Evolutionary conservation across 2,888 invertebrate species (phyloP).

Genomic region (Drosophila kuntzei): DNA sequence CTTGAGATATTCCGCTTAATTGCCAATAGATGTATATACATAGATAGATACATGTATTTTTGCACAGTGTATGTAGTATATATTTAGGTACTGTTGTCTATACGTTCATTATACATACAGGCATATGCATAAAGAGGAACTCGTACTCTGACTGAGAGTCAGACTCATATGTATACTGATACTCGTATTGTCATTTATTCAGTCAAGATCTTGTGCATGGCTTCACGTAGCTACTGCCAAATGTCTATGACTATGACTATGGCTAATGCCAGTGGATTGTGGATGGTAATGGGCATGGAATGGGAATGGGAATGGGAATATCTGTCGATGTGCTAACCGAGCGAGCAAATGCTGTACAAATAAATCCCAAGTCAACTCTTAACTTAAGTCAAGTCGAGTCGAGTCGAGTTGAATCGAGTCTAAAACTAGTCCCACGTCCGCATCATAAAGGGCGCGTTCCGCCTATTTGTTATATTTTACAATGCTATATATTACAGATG

Average conservation of each 20-base stretch:
- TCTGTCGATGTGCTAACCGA: constrained; percentile 40
- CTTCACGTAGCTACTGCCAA: constrained; percentile 62
- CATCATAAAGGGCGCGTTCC: constrained; percentile 51
- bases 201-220: constrained; percentile 66
- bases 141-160: constrained; percentile 17
- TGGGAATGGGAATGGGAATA: constrained; percentile 43
- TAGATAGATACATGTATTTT: constrained; percentile 22
- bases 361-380: constrained; percentile 30
- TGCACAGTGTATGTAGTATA: constrained; percentile 32
- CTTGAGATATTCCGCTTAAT: constrained; percentile 21
- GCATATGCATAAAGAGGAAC: constrained; percentile 17
- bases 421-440: constrained; percentile 41
- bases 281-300: constrained; percentile 17
- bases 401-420: constrained; percentile 8
- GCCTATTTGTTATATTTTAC: constrained; percentile 10
- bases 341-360: constrained; percentile 55
- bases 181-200: constrained; percentile 57
- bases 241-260: constrained; percentile 6
- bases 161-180: background rate
- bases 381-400: constrained; percentile 12
- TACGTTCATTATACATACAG: constrained; percentile 1
- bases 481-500: constrained; percentile 18
- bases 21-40: constrained; percentile 2
- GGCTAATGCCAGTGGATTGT: background rate
- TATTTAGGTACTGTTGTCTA: constrained; percentile 1